phyloP scores from a whole-genome alignment of 2,888 invertebrate species.

The Uropetala carovei region DNA sequence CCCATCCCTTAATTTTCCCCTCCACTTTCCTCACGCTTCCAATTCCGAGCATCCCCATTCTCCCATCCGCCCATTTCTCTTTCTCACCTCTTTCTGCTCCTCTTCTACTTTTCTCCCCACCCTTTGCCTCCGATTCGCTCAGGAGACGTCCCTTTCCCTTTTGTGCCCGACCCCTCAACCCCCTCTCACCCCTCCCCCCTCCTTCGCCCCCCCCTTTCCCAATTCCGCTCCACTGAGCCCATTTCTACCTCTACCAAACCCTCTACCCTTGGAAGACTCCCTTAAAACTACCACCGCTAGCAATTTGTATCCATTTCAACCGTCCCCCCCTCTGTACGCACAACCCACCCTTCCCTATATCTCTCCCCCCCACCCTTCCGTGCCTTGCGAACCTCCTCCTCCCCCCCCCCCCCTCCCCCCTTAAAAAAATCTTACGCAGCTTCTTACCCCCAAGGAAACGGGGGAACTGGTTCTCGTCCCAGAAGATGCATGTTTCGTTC shows the following conservation, averaged over 20 bases:
- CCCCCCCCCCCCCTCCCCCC: too few relatives aligned
- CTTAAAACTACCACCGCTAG: constrained; percentile 52
- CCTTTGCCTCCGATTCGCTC: too few relatives aligned
- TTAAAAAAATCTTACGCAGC: constrained; percentile 32
- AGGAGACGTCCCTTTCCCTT: neutral
- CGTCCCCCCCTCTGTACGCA: constrained; percentile 40
- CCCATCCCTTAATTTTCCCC: neutral
- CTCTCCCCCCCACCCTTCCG: too few relatives aligned
- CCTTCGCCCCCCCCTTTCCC: neutral
- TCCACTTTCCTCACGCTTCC: neutral
- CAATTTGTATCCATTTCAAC: constrained; percentile 62
- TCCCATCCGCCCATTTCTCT: neutral
- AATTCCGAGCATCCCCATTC: constrained; percentile 9
- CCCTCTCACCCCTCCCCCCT: neutral
- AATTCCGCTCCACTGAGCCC: neutral
- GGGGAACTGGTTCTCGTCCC: constrained; percentile 7
- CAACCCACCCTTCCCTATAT: neutral
- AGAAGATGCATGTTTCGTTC: neutral
- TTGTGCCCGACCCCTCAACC: neutral
- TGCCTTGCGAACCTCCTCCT: too few relatives aligned
- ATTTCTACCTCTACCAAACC: neutral
- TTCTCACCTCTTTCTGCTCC: neutral
- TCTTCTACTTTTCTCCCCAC: neutral
- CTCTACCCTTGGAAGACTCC: neutral
- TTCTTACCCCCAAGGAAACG: neutral